These are phyloP conservation scores for Hypsopygia costalis DNA, from an alignment of 2,888 invertebrate species.

Conservation along the genomic window DNA sequence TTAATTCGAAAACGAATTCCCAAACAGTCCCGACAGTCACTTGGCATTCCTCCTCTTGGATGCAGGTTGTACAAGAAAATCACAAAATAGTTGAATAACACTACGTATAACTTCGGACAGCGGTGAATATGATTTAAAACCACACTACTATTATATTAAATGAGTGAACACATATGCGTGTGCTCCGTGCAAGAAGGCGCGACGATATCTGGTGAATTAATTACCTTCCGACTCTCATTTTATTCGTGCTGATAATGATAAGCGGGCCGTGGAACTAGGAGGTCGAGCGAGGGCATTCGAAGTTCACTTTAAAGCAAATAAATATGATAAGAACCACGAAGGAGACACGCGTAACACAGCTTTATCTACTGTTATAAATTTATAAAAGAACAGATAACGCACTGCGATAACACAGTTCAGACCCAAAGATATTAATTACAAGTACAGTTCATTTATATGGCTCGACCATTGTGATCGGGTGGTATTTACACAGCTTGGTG, in stretches of 20 bases:
- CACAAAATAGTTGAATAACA: slow-evolving; percentile 52
- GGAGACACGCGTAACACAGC: slow-evolving; percentile 57
- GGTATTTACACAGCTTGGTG: background rate
- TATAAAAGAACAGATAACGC: slow-evolving; percentile 10
- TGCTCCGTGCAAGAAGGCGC: slow-evolving; percentile 40
- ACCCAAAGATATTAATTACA: too few relatives aligned
- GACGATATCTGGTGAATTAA: slow-evolving; percentile 57
- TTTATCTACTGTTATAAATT: slow-evolving; percentile 37
- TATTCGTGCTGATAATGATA: slow-evolving; percentile 71
- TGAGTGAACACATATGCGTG: slow-evolving; percentile 15
- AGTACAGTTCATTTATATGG: background rate
- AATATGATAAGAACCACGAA: slow-evolving; percentile 76
- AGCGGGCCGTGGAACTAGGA: slow-evolving; percentile 64
- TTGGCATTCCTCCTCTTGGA: slow-evolving; percentile 82
- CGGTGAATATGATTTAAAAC: background rate
- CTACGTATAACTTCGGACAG: slow-evolving; percentile 14
- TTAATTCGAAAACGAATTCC: slow-evolving; percentile 94
- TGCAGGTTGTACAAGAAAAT: slow-evolving; percentile 70
- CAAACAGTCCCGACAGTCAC: slow-evolving; percentile 90
- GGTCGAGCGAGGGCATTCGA: slow-evolving; percentile 76
- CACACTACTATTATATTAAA: slow-evolving; percentile 8
- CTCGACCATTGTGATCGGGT: background rate
- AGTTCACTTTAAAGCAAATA: slow-evolving; percentile 65
- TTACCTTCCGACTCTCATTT: slow-evolving; percentile 66
- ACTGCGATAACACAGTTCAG: slow-evolving; percentile 9